A percentile compares a stretch with the other conserved stretches of the same genome.
Evolutionary conservation across 2,888 invertebrate species (phyloP).

Genomic region (Adineta ricciae): DNA sequence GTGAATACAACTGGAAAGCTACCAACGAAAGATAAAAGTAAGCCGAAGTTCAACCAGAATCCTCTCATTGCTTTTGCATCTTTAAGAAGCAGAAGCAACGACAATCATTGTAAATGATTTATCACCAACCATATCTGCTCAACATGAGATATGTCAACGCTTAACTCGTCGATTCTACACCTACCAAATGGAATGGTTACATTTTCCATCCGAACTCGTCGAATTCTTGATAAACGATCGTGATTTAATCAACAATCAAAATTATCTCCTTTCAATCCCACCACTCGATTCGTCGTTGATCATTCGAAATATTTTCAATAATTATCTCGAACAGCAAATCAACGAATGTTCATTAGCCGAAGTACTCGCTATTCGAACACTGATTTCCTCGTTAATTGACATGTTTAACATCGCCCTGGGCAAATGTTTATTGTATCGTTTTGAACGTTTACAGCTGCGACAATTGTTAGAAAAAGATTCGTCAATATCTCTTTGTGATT

Average conservation of each 20-base stretch:
- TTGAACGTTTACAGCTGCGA: background rate
- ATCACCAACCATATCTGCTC: background rate
- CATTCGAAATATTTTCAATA: background rate
- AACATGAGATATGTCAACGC: background rate
- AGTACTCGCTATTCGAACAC: background rate
- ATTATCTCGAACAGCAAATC: background rate
- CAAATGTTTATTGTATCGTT: background rate
- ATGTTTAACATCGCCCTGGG: background rate
- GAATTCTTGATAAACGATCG: background rate
- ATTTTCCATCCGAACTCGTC: background rate
- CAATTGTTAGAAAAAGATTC: slow-evolving; percentile 13
- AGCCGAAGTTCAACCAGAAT: too few species aligned
- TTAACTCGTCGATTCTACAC: background rate
- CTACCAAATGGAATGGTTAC: slow-evolving; percentile 3
- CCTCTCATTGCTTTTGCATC: too few species aligned
- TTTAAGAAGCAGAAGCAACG: background rate
- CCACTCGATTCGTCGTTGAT: background rate
- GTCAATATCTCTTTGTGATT: background rate
- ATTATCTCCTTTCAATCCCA: background rate
- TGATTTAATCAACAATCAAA: background rate
- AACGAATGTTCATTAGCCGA: background rate
- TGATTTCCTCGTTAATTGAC: background rate
- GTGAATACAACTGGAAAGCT: background rate
- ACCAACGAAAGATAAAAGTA: background rate
- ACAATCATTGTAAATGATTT: background rate